phyloP scores from a whole-genome alignment of 2,797 vertebrate genomes.

The Spinus olivaceus region DNA sequence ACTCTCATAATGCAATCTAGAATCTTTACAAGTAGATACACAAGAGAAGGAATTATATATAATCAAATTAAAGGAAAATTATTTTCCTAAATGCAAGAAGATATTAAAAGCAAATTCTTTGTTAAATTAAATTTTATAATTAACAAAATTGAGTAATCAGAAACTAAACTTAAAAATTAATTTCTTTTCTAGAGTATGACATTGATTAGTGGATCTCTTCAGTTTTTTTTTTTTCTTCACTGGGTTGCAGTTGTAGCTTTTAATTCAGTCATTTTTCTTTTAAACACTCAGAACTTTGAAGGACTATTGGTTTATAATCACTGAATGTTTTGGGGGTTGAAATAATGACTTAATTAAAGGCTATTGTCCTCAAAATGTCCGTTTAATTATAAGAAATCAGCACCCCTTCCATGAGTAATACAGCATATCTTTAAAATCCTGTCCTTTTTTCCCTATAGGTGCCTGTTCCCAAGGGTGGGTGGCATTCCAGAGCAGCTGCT shows the following conservation, averaged over 20 bases:
- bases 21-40: background rate
- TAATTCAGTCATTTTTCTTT: background rate
- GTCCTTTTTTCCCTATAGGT: slow-evolving; percentile 61
- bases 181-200: background rate
- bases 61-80: background rate
- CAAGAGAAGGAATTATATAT: background rate
- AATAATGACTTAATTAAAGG: background rate
- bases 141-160: background rate
- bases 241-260: background rate
- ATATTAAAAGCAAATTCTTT: background rate
- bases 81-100: background rate
- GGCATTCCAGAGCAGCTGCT: slow-evolving; percentile 81
- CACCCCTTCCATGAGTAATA: background rate
- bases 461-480: slow-evolving; percentile 81
- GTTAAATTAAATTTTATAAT: background rate
- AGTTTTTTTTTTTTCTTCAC: background rate
- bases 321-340: background rate
- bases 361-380: background rate
- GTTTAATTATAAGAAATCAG: background rate
- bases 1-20: background rate
- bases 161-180: background rate
- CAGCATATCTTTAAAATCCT: background rate
- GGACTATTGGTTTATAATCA: background rate
- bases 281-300: background rate
- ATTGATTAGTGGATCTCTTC: background rate